A percentile compares a stretch with the other conserved stretches of the same genome.
Evolutionary conservation across 2,888 invertebrate species (phyloP).

Genomic region (Spodoptera littoralis): DNA sequence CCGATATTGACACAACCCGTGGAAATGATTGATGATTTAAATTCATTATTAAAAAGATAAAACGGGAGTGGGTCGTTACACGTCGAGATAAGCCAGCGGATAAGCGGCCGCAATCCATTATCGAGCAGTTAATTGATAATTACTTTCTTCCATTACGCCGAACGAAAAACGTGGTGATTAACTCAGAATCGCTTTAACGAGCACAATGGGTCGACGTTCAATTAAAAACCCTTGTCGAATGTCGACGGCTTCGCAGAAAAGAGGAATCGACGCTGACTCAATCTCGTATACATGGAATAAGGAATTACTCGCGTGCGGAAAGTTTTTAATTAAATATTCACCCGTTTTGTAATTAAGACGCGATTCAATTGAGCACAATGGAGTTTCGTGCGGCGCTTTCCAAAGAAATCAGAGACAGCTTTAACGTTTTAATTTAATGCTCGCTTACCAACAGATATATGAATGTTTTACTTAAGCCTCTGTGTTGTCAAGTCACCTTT

Average conservation of each 20-base stretch:
- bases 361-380: slow-evolving; percentile 82
- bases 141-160: slow-evolving; percentile 87
- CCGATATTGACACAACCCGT: slow-evolving; percentile 61
- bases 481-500: slow-evolving; percentile 10
- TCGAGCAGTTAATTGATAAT: slow-evolving; percentile 88
- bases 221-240: slow-evolving; percentile 88
- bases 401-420: slow-evolving; percentile 76
- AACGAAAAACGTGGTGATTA: slow-evolving; percentile 87
- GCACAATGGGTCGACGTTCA: slow-evolving; percentile 86
- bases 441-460: slow-evolving; percentile 27
- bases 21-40: slow-evolving; percentile 76
- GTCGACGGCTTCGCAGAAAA: slow-evolving; percentile 82
- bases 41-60: slow-evolving; percentile 79
- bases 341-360: slow-evolving; percentile 87
- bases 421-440: slow-evolving; percentile 66
- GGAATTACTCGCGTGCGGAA: slow-evolving; percentile 87
- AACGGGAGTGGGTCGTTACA: slow-evolving; percentile 77
- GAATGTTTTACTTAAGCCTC: slow-evolving; percentile 21
- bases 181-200: slow-evolving; percentile 87
- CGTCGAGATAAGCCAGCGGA: slow-evolving; percentile 82
- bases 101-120: slow-evolving; percentile 87
- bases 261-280: slow-evolving; percentile 84
- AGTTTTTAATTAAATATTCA: slow-evolving; percentile 88
- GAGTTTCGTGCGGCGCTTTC: slow-evolving; percentile 76
- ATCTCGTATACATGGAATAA: slow-evolving; percentile 87